Evolutionary conservation across 2,113 vertebrate species (phyloP), one percentile per base, ranked within the genome.

Genomic region (Oreotrochilus melanogaster): DNA sequence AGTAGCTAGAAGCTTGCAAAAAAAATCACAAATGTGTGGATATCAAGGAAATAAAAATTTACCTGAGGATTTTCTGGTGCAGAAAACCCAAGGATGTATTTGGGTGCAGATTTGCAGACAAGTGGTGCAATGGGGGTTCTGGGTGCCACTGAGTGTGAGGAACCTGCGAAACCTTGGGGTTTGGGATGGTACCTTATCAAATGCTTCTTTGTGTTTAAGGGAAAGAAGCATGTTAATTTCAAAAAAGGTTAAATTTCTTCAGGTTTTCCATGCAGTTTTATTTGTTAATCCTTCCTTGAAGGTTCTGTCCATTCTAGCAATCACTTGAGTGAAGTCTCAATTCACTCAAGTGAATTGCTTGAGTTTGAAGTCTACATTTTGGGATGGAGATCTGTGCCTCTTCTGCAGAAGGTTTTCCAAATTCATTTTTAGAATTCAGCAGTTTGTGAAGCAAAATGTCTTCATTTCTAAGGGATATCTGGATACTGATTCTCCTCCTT

Each of bases 161-260:
- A 33, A 74, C 24, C 30, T 51, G 24, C 25, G 27, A 33, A 67
- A 37, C 10, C 48, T 14, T 0, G 1, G 22, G 15, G 14, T 54
- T 71, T 78, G 72, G 64, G 54, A 28, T 57, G 24, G 24, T n/a
- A 18, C 31, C 42, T 85, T 86, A 7, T 39, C 33, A 71, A 64
- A 39, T 31, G 6, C 22, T 50, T 62, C 17, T 31, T 78, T 51
- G 25, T 3, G 14, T 71, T 86, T 81, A 33, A 11, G 56, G 21
- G 25, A 3, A 13, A 45, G n/a, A 43, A 47, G 10, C n/a, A 31
- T 14, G 7, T 54, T 51, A 37, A 10, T 54, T 67, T 71, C 27
- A 84, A 37, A 62, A 62, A n/a, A 19, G 3, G 7, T 35, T 71
- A 10, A 0, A 6, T 27, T 78, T 72, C 56, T 83, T 24, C 7